Evolutionary conservation across 2,113 vertebrate genomes (phyloP).

Genomic region (Dendrocopos noguchii): DNA sequence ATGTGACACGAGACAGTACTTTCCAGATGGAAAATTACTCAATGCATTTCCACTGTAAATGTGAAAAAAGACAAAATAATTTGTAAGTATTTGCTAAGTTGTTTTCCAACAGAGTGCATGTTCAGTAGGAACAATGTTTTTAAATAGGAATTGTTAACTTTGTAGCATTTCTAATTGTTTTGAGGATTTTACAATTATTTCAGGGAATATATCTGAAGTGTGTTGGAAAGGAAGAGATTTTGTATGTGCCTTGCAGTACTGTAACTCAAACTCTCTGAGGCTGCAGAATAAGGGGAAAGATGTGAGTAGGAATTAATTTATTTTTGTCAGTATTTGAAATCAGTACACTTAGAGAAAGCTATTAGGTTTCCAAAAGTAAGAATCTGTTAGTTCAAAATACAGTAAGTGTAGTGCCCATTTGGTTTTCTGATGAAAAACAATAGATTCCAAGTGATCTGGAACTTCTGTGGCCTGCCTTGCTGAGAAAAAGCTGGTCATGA

Average conservation of each 20-base stretch:
- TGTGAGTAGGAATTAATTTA: conserved; percentile 29
- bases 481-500: background rate
- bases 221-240: conserved; percentile 72
- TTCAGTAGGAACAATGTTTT: conserved; percentile 71
- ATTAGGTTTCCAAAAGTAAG: conserved; percentile 68
- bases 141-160: conserved; percentile 73
- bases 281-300: conserved; percentile 65
- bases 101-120: conserved; percentile 73
- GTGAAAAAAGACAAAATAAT: conserved; percentile 50
- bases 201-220: conserved; percentile 79
- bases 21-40: conserved; percentile 53
- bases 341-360: conserved; percentile 60
- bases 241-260: conserved; percentile 86
- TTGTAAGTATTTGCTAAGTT: conserved; percentile 69
- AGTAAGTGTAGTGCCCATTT: conserved; percentile 21
- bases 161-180: conserved; percentile 80
- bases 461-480: conserved; percentile 1
- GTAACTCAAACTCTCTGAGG: conserved; percentile 71
- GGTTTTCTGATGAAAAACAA: conserved; percentile 26
- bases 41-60: conserved; percentile 62
- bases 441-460: background rate
- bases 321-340: conserved; percentile 67
- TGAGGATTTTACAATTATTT: conserved; percentile 76
- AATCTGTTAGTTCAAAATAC: conserved; percentile 62
- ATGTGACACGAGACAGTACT: conserved; percentile 55